These are phyloP conservation scores for Mizuhopecten yessoensis DNA, from an alignment of 1,140 invertebrate genomes.

Conservation along the genomic window DNA sequence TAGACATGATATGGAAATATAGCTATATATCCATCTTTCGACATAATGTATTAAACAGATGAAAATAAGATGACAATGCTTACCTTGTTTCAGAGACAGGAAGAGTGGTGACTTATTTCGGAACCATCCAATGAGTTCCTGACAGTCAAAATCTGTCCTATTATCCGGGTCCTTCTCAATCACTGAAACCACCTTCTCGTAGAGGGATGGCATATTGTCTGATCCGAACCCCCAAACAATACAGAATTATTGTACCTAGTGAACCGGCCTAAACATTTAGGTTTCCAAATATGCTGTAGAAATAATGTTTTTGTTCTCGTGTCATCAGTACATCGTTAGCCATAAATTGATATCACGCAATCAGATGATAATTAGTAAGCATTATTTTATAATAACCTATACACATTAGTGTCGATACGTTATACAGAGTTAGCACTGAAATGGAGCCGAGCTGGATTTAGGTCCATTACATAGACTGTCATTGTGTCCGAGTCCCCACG, in stretches of 20 bases:
- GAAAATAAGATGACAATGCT: background rate
- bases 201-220: constrained; percentile 64
- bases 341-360: background rate
- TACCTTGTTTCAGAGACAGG: constrained; percentile 71
- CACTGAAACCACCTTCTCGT: constrained; percentile 71
- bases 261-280: background rate
- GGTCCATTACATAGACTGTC: background rate
- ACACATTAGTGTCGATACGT: background rate
- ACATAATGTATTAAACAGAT: too few relatives aligned
- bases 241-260: background rate
- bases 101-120: constrained; percentile 75
- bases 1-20: too few relatives aligned
- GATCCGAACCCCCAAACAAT: background rate
- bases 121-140: constrained; percentile 75
- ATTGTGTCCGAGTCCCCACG: background rate
- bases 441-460: background rate
- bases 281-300: background rate
- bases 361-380: background rate
- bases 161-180: constrained; percentile 68
- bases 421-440: background rate
- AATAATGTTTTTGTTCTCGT: background rate
- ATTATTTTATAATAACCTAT: background rate
- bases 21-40: too few relatives aligned
- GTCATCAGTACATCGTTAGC: background rate
- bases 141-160: constrained; percentile 72